phyloP scores from a whole-genome alignment of 2,888 invertebrate genomes.

The Eledone cirrhosa region DNA sequence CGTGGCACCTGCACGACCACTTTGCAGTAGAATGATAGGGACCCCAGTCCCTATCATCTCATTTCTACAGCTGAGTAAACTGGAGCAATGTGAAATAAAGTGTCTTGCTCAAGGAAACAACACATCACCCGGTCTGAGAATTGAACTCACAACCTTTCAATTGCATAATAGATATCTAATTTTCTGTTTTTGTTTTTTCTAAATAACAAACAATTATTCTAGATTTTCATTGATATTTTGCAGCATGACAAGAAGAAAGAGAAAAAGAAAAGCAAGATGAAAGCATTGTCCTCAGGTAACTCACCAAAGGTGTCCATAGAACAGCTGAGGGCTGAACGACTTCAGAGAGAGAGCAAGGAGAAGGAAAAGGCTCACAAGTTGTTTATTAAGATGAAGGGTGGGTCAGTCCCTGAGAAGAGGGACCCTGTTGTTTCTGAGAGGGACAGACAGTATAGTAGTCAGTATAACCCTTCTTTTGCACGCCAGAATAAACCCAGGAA shows the following conservation, averaged over 20 bases:
- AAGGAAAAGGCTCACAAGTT: constrained; percentile 77
- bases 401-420: constrained; percentile 33
- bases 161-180: too few species aligned
- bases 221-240: constrained; percentile 31
- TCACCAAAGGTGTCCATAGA: constrained; percentile 69
- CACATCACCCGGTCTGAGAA: too few species aligned
- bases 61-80: too few species aligned
- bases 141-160: too few species aligned
- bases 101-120: too few species aligned
- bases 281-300: constrained; percentile 39
- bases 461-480: constrained; percentile 84
- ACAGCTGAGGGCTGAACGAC: constrained; percentile 78
- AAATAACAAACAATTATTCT: neutral
- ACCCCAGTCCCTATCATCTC: too few species aligned
- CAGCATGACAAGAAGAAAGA: constrained; percentile 60
- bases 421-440: constrained; percentile 62
- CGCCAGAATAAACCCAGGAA: constrained; percentile 31
- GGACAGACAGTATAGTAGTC: constrained; percentile 90
- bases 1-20: too few species aligned
- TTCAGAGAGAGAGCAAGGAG: constrained; percentile 84
- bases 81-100: too few species aligned
- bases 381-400: constrained; percentile 76
- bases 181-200: constrained; percentile 35
- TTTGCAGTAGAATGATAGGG: too few species aligned
- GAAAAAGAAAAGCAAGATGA: constrained; percentile 49